Percentiles rank a stretch among this genome's conserved stretches.
Conservation (phyloP, 2,888 invertebrate species). For the Cyrtodaria siliqua region DNA sequence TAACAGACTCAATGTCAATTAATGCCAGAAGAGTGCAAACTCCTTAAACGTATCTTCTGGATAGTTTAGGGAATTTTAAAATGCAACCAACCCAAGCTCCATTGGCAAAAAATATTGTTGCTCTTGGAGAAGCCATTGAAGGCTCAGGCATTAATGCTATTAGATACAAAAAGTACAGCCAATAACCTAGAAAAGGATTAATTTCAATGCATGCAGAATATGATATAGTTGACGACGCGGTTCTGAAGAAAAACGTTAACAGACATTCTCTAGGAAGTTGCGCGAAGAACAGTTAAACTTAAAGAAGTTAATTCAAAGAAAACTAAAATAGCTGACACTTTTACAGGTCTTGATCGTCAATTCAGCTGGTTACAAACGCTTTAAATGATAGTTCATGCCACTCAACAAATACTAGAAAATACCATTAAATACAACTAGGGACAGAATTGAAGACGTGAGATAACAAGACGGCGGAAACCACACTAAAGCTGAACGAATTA, state of each 20-base stretch:
- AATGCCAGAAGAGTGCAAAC: neutral
- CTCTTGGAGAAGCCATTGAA: neutral
- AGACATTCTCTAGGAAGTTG: neutral
- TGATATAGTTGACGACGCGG: neutral
- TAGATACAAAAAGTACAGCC: neutral
- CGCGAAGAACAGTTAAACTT: neutral
- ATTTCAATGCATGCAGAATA: neutral
- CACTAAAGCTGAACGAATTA: neutral
- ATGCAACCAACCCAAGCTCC: neutral
- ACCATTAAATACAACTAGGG: neutral
- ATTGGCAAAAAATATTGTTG: neutral
- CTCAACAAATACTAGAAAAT: slow-evolving; percentile 10
- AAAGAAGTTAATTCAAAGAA: neutral
- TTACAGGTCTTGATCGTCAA: neutral
- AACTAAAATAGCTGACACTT: neutral
- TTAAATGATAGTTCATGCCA: slow-evolving; percentile 5
- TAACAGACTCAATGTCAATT: neutral
- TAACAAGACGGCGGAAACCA: neutral
- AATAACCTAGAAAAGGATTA: neutral
- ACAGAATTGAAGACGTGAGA: neutral
- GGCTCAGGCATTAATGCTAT: neutral
- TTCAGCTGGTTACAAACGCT: neutral
- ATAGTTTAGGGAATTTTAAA: neutral
- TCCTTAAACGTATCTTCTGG: slow-evolving; percentile 4
- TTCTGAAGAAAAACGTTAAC: neutral